These are phyloP conservation scores for Ameiurus melas DNA, from an alignment of 2,113 vertebrate genomes.

Conservation along the genomic window DNA sequence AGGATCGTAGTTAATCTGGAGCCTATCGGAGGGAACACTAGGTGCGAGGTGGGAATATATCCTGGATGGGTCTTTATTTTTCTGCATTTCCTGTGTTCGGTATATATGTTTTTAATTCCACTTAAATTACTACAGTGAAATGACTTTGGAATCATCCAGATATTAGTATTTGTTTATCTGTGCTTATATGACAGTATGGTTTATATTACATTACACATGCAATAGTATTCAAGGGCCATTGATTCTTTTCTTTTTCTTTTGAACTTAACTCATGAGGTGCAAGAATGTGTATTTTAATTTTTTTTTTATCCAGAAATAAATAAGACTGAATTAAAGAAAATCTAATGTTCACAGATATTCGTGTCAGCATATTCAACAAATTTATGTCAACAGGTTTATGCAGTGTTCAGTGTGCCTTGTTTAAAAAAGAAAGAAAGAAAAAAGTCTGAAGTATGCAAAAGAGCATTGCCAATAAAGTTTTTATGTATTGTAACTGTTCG, in stretches of 20 bases:
- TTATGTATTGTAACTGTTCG: slow-evolving; percentile 1
- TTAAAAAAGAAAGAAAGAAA: background rate
- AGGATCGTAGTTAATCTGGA: background rate
- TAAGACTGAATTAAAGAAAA: slow-evolving; percentile 75
- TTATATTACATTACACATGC: slow-evolving; percentile 33
- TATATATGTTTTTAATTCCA: background rate
- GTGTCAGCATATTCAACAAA: slow-evolving; percentile 4
- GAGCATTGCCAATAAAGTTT: slow-evolving; percentile 38
- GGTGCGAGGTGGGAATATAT: background rate
- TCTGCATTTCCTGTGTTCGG: background rate
- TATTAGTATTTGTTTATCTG: slow-evolving; percentile 32
- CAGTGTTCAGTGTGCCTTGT: slow-evolving; percentile 31
- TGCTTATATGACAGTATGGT: background rate
- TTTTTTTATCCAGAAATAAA: slow-evolving; percentile 69
- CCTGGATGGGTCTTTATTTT: background rate
- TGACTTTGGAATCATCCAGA: slow-evolving; percentile 34
- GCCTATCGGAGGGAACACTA: background rate
- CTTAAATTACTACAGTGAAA: slow-evolving; percentile 18
- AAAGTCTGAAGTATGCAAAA: background rate
- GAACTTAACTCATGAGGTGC: slow-evolving; percentile 64
- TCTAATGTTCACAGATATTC: slow-evolving; percentile 35
- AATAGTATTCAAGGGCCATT: slow-evolving; percentile 22
- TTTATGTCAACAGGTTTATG: slow-evolving; percentile 17
- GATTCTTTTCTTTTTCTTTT: slow-evolving; percentile 65
- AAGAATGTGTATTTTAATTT: slow-evolving; percentile 65